Evolutionary conservation across 2,797 vertebrate genomes (phyloP).

Genomic region (Eurystomus glaucurus): DNA sequence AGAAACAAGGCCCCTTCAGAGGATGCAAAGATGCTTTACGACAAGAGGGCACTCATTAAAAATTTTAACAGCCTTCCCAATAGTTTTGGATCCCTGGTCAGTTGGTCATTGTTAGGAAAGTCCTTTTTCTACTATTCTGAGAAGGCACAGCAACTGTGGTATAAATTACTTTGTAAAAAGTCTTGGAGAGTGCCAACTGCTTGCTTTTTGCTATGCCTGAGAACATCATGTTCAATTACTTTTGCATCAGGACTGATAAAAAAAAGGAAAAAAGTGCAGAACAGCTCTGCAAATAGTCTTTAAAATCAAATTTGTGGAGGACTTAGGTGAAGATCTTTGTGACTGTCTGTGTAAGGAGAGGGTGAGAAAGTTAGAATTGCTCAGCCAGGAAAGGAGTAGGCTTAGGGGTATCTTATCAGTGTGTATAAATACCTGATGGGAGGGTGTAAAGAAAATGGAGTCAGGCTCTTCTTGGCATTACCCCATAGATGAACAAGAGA

Average conservation of each 20-base stretch:
- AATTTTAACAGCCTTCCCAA: background rate
- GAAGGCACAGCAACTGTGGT: background rate
- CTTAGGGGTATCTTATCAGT: background rate
- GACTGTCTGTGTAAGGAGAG: background rate
- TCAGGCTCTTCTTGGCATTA: background rate
- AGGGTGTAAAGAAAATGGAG: background rate
- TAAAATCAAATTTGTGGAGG: background rate
- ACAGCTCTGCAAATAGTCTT: background rate
- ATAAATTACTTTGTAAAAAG: background rate
- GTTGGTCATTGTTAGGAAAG: background rate
- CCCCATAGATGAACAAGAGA: background rate
- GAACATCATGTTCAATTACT: background rate
- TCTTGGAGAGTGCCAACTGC: background rate
- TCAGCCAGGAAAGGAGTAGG: background rate
- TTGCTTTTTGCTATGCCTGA: background rate
- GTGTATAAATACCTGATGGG: background rate
- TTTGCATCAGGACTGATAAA: background rate
- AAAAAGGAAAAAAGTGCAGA: background rate
- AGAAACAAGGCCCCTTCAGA: background rate
- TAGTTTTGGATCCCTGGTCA: background rate
- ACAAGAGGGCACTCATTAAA: background rate
- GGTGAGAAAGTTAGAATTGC: background rate
- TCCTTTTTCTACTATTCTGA: background rate
- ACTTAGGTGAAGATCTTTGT: background rate
- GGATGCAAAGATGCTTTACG: background rate